Evolutionary conservation across 2,888 invertebrate genomes (phyloP).

Genomic region (Lamellibrachia satsuma): DNA sequence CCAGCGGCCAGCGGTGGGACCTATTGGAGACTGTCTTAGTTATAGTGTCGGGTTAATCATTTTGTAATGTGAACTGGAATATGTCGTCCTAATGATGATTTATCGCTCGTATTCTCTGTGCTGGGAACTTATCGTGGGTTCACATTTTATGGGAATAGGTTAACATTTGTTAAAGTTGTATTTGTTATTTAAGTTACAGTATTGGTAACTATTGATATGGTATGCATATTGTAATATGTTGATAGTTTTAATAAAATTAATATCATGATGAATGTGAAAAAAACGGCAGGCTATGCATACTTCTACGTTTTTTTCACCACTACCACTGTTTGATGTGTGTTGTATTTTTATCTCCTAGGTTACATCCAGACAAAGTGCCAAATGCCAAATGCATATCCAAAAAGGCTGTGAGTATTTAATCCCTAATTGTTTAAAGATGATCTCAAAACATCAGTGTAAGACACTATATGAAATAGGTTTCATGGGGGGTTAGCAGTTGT

Average conservation of each 20-base stretch:
- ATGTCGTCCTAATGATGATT: too few relatives aligned
- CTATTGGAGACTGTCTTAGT: background rate
- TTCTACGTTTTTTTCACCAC: background rate
- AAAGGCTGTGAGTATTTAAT: slow-evolving; percentile 55
- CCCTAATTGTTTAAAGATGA: background rate
- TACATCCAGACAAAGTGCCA: slow-evolving; percentile 67
- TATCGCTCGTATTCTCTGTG: too few relatives aligned
- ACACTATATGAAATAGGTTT: background rate
- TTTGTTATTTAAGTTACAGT: background rate
- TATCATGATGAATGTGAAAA: too few relatives aligned
- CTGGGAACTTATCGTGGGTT: too few relatives aligned
- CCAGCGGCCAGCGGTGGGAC: too few relatives aligned
- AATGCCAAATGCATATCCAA: slow-evolving; percentile 67
- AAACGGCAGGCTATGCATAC: background rate
- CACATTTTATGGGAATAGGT: too few relatives aligned
- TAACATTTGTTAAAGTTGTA: slow-evolving; percentile 18
- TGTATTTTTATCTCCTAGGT: slow-evolving; percentile 47
- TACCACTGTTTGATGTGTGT: background rate
- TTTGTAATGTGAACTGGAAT: background rate
- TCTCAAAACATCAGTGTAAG: background rate
- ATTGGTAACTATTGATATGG: background rate
- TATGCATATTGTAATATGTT: too few relatives aligned
- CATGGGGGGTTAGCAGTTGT: background rate
- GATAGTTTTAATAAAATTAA: background rate
- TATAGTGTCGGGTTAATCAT: background rate